Base-by-base conservation (phyloP, 2,888 invertebrate genomes). In the Pandemis heparana region DNA sequence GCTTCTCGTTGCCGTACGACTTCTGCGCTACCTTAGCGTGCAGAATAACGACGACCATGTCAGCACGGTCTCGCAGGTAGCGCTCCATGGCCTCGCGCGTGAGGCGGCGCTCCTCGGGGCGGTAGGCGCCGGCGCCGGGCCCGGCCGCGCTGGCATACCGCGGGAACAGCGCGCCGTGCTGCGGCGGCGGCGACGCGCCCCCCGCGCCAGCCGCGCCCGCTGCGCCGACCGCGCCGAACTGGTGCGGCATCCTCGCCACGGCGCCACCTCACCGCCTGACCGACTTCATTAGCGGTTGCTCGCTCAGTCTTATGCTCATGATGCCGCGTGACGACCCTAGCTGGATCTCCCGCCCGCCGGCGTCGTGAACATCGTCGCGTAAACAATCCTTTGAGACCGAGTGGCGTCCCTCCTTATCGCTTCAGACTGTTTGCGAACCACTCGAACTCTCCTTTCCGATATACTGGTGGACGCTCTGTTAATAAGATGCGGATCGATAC, bases 11-110 rank as follows among this genome's bases (percentile, higher is more conserved):
- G 78, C 99, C 99, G 88, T 99, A 99, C 0, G 99, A 99, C 88
- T 99, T 99, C 92, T 99, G 99, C 46, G 99, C 99, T 65, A 99
- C 99, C 96, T 99, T 99, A 64, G 99, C 99, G 92, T 99, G 99
- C 72, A 99, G 95, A 82, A 99, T 99, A 68, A 99, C 98, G 75
- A 99, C 97, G 32, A 98, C 97, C 98, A 99, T 98, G 89, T 99
- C 99, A 82, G 98, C 97, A 81, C 98, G 96, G 87, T 99, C 99
- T 72, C 98, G 96, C 82, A 99, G 95, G 90, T 99, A 99, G 73
- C 98, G 96, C 89, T 98, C 98, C 99, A 99, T 99, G 53, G 98
- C 98, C 82, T 99, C 98, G 75, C 98, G 95, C 41, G 97, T 98
- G 79, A 98, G 95, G 75, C 97, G 95, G 84, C 98, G 97, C 87